Conservation (phyloP, 2,888 invertebrate genomes). For the Catocala fraxini region DNA sequence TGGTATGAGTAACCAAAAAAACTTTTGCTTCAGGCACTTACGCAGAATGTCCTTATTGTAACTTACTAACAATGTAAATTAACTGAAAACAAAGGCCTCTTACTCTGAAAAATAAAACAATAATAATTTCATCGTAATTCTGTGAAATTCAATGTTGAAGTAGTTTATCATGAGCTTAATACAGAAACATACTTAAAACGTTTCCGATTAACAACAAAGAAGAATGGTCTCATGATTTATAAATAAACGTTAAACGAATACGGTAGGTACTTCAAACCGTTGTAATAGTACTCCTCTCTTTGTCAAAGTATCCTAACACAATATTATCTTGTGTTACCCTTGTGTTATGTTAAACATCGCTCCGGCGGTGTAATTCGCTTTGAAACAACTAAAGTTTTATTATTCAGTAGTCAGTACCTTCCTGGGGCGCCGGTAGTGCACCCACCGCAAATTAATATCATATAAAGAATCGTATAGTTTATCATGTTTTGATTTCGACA, state of each 20-base stretch:
- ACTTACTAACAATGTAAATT: too few species aligned
- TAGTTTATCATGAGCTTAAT: too few species aligned
- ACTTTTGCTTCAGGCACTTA: too few species aligned
- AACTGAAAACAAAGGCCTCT: too few species aligned
- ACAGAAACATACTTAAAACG: not conserved
- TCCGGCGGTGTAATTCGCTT: slow-evolving; percentile 44
- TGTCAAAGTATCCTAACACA: slow-evolving; percentile 48
- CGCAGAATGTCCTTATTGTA: too few species aligned
- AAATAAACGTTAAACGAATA: not conserved
- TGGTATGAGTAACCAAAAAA: too few species aligned
- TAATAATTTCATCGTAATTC: too few species aligned
- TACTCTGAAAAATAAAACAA: too few species aligned
- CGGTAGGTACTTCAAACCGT: slow-evolving; percentile 18
- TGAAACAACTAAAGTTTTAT: slow-evolving; percentile 54
- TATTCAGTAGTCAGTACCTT: slow-evolving; percentile 51
- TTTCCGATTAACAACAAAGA: not conserved
- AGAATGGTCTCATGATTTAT: not conserved
- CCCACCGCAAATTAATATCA: slow-evolving; percentile 7
- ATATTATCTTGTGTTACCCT: slow-evolving; percentile 45
- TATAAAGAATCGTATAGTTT: not conserved
- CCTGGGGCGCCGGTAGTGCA: slow-evolving; percentile 10
- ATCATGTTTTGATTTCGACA: too few species aligned
- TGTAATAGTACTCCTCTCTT: slow-evolving; percentile 41
- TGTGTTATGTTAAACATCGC: slow-evolving; percentile 32
- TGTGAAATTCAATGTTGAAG: too few species aligned